Evolutionary conservation across 1,140 invertebrate genomes (phyloP).

Genomic region (Aleiodes sp.): DNA sequence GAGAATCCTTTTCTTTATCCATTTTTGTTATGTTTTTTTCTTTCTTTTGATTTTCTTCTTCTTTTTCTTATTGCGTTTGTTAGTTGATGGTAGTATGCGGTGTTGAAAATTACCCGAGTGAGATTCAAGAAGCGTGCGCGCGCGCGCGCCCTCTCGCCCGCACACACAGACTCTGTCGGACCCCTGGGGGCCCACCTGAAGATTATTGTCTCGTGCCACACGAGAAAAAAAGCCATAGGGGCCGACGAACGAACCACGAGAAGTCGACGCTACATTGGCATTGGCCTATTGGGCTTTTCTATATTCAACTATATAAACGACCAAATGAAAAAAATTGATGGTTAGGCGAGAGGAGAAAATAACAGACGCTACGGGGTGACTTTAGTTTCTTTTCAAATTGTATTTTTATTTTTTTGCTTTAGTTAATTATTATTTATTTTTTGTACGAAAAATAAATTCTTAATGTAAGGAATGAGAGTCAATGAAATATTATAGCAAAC

Average conservation of each 20-base stretch:
- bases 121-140: slow-evolving; percentile 49
- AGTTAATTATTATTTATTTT: not conserved
- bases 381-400: not conserved
- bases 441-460: not conserved
- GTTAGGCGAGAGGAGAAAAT: slow-evolving; percentile 12
- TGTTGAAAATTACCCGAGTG: slow-evolving; percentile 2
- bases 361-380: slow-evolving; percentile 24
- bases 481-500: not conserved
- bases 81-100: too few species aligned
- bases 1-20: slow-evolving; percentile 6
- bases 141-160: slow-evolving; percentile 27
- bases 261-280: not conserved
- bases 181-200: slow-evolving; percentile 30
- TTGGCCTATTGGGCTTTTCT: not conserved
- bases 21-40: too few species aligned
- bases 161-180: slow-evolving; percentile 31
- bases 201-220: slow-evolving; percentile 57
- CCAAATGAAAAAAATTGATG: not conserved
- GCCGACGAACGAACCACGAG: not conserved
- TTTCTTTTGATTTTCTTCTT: not conserved
- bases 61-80: not conserved
- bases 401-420: not conserved
- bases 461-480: not conserved
- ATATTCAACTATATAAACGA: not conserved
- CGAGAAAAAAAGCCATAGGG: slow-evolving; percentile 27